These are phyloP conservation scores for Sminthopsis crassicaudata DNA, from an alignment of 2,113 vertebrate genomes.

Conservation along the genomic window DNA sequence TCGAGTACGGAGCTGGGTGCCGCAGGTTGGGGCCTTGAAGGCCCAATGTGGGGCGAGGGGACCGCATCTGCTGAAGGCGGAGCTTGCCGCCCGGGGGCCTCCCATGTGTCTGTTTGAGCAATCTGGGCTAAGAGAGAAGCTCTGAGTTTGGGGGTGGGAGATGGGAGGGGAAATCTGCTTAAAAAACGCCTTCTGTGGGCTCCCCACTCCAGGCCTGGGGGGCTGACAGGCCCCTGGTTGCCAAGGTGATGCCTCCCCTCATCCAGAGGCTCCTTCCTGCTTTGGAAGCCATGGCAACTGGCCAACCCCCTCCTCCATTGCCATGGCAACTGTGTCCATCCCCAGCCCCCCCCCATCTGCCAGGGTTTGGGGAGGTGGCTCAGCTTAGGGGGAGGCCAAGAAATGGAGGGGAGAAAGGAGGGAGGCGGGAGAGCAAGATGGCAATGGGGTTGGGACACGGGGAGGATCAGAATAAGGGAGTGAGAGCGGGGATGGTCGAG, in stretches of 20 bases:
- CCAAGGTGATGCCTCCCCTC: constrained; percentile 42
- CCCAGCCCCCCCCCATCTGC: constrained; percentile 35
- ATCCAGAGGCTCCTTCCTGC: constrained; percentile 38
- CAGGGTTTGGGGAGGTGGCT: not conserved
- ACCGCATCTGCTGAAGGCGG: no score
- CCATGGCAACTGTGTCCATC: constrained; percentile 70
- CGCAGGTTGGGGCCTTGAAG: not conserved
- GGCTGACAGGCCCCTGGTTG: not conserved
- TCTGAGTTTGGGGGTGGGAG: not conserved
- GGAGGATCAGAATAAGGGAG: not conserved
- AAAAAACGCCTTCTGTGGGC: not conserved
- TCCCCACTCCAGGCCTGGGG: not conserved
- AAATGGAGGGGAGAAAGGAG: not conserved
- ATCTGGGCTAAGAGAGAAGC: not conserved
- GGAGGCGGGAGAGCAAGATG: not conserved
- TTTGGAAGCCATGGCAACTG: constrained; percentile 65
- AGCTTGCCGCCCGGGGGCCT: no score
- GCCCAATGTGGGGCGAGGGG: not conserved
- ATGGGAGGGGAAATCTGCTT: not conserved
- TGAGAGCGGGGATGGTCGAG: not conserved
- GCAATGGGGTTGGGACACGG: not conserved
- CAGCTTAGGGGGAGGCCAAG: not conserved
- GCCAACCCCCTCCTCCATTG: constrained; percentile 38
- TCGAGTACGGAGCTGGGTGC: not conserved
- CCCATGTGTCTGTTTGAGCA: not conserved